Conservation (phyloP, 2,113 vertebrate genomes). For the Ondatra zibethicus region DNA sequence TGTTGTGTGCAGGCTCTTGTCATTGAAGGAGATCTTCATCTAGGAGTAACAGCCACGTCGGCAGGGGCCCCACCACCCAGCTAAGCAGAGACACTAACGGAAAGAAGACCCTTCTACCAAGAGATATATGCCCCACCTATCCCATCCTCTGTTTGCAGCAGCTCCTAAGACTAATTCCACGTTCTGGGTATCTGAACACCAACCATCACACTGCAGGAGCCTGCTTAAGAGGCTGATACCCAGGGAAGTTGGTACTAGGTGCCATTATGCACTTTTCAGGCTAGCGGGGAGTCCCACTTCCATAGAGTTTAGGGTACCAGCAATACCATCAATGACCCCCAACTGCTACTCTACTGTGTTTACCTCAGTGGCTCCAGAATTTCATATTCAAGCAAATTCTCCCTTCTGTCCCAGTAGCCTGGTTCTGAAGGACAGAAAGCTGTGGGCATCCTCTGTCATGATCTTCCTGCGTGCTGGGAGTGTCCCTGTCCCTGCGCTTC, state of each 20-base stretch:
- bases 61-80: no score
- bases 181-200: neutral
- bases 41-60: conserved; percentile 73
- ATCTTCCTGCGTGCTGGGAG: neutral
- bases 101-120: neutral
- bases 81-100: no score
- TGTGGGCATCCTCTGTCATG: neutral
- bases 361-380: neutral
- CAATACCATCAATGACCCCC: neutral
- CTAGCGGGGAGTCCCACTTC: no score
- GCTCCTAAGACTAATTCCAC: neutral
- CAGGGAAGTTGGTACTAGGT: neutral
- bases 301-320: neutral
- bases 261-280: neutral
- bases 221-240: neutral
- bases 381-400: neutral
- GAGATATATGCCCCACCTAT: neutral
- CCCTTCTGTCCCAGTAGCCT: neutral
- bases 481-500: neutral
- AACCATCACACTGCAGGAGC: neutral
- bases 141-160: neutral
- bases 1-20: conserved; percentile 94
- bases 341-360: neutral
- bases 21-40: conserved; percentile 98
- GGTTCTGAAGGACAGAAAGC: neutral